These are phyloP conservation scores for Galaxea fascicularis DNA, from an alignment of 92 coral and sea anemone species.

Conservation along the genomic window DNA sequence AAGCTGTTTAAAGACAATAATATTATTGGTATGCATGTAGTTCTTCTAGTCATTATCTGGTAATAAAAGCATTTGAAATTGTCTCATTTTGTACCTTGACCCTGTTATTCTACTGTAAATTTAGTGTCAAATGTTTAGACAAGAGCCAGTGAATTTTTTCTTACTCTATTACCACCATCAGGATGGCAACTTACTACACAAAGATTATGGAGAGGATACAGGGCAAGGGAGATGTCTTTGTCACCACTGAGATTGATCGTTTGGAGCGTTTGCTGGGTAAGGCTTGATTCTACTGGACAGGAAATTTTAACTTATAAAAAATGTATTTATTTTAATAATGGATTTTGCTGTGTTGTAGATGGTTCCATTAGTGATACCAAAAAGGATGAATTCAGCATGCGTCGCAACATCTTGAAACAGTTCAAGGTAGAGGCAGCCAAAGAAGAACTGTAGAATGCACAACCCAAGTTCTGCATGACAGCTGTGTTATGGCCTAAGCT, in stretches of 20 bases:
- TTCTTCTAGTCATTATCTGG: no score
- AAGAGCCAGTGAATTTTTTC: not conserved
- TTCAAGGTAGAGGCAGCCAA: conserved; percentile 59
- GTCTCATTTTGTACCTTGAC: no score
- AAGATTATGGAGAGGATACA: conserved; percentile 85
- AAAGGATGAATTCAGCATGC: conserved; percentile 74
- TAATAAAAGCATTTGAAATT: no score
- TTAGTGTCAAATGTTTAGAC: no score
- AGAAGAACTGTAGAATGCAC: conserved; percentile 58
- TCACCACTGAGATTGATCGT: conserved; percentile 78
- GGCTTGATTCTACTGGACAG: not conserved
- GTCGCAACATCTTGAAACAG: conserved; percentile 73
- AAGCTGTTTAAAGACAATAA: no score
- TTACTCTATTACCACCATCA: not conserved
- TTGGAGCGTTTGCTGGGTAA: conserved; percentile 85
- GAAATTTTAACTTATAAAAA: not conserved
- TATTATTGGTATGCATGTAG: no score
- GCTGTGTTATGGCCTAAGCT: not conserved
- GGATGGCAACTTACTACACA: conserved; percentile 86
- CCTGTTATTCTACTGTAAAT: no score
- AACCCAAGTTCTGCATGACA: not conserved
- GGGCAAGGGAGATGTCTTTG: conserved; percentile 74
- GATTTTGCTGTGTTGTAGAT: conserved; percentile 30
- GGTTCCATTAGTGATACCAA: conserved; percentile 77
- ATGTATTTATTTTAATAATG: not conserved